Percentiles rank a stretch among this genome's conserved stretches.
phyloP scores from a whole-genome alignment of 2,113 vertebrate species.

The Ageneiosus marmoratus region DNA sequence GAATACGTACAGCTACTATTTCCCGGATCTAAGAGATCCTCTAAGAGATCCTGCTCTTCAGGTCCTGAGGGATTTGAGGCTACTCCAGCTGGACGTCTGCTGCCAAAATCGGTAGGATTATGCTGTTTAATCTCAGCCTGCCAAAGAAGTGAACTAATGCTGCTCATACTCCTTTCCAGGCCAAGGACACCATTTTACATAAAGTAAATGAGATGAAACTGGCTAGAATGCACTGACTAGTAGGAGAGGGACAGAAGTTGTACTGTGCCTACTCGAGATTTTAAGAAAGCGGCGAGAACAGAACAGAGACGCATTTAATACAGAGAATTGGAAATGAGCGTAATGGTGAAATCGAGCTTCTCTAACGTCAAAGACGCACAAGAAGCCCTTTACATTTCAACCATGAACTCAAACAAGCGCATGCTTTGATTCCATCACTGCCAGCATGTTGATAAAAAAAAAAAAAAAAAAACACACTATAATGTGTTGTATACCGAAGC shows the following conservation, averaged over 20 bases:
- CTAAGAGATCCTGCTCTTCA: conserved; percentile 32
- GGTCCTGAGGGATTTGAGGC: conserved; percentile 46
- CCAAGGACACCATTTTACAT: conserved; percentile 32
- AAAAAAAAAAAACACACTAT: neutral
- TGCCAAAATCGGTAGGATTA: conserved; percentile 54
- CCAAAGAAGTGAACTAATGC: conserved; percentile 53
- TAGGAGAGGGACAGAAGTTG: neutral
- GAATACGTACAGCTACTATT: neutral
- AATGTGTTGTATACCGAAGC: neutral
- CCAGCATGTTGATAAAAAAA: neutral
- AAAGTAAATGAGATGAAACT: conserved; percentile 15
- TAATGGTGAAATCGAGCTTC: conserved; percentile 10
- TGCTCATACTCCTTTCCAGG: conserved; percentile 37
- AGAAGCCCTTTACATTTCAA: conserved; percentile 31
- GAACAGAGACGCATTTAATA: conserved; percentile 36
- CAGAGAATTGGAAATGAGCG: conserved; percentile 18
- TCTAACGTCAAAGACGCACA: conserved; percentile 15
- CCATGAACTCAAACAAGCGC: conserved; percentile 9
- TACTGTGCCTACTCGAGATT: conserved; percentile 24
- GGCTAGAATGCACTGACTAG: neutral
- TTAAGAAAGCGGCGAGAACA: conserved; percentile 19
- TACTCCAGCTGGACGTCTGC: conserved; percentile 54
- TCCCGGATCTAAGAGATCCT: neutral
- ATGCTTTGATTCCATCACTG: conserved; percentile 14
- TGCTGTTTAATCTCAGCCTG: conserved; percentile 50